phyloP scores from a whole-genome alignment of 1,140 invertebrate species.

The Lasioglossum baleicum region DNA sequence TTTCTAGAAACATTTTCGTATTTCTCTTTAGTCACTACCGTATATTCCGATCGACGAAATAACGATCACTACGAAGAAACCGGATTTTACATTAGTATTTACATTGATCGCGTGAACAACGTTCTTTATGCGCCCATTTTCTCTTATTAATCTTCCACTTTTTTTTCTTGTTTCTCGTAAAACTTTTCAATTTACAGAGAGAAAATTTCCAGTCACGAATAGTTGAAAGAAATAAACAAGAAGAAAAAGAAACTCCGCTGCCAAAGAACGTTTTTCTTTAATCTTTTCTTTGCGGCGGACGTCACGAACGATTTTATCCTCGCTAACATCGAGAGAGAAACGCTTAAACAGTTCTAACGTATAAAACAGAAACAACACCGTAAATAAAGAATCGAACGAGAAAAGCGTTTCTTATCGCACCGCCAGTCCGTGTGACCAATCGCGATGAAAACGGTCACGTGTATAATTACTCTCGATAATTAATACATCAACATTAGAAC shows the following conservation, averaged over 20 bases:
- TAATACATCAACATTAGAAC: constrained; percentile 49
- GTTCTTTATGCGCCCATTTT: constrained; percentile 9
- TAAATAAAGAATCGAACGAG: constrained; percentile 45
- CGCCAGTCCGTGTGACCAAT: constrained; percentile 30
- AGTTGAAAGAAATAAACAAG: neutral
- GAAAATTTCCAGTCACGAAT: constrained; percentile 34
- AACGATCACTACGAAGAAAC: constrained; percentile 60
- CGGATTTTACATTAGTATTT: constrained; percentile 72
- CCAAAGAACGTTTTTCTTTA: constrained; percentile 2
- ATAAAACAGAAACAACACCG: constrained; percentile 46
- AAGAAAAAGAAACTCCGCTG: constrained; percentile 12
- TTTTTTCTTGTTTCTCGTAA: constrained; percentile 25
- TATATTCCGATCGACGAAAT: constrained; percentile 54
- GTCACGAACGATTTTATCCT: constrained; percentile 9
- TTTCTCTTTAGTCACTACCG: constrained; percentile 34
- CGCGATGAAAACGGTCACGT: constrained; percentile 7
- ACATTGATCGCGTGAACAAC: constrained; percentile 50
- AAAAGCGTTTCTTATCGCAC: constrained; percentile 36
- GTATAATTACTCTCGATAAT: constrained; percentile 34
- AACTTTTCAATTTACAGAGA: constrained; percentile 62
- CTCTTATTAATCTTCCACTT: neutral
- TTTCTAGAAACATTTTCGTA: constrained; percentile 37
- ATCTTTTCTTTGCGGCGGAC: neutral
- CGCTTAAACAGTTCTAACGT: constrained; percentile 41
- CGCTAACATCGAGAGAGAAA: constrained; percentile 7